phyloP scores from a whole-genome alignment of 2,113 vertebrate species.

The Dipodomys spectabilis region DNA sequence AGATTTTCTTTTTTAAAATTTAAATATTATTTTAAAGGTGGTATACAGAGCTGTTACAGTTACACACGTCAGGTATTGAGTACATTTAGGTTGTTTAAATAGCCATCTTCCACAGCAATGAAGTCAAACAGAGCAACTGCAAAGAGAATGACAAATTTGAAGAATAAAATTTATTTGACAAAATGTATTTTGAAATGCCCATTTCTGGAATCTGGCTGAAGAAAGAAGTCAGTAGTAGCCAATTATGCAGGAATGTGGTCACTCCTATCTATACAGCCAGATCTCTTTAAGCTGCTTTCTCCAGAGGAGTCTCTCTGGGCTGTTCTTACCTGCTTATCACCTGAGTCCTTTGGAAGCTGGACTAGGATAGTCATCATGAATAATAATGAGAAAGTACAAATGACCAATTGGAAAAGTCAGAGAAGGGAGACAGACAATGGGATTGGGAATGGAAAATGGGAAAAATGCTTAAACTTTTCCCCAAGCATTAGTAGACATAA shows the following conservation, averaged over 20 bases:
- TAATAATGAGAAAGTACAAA: not conserved
- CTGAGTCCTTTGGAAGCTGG: constrained; percentile 34
- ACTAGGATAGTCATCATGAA: not conserved
- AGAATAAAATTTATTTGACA: constrained; percentile 58
- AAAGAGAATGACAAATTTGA: constrained; percentile 41
- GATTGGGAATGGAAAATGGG: constrained; percentile 23
- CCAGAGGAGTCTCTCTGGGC: constrained; percentile 2
- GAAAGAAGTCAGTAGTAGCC: not conserved
- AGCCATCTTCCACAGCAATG: constrained; percentile 40
- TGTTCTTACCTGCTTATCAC: constrained; percentile 27
- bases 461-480: not conserved
- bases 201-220: constrained; percentile 46
- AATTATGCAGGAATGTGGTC: constrained; percentile 56
- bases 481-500: not conserved
- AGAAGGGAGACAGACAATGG: not conserved
- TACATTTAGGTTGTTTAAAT: constrained; percentile 33
- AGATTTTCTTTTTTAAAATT: not conserved
- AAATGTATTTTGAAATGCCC: constrained; percentile 44
- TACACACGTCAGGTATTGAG: too few relatives aligned
- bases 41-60: too few relatives aligned
- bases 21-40: too few relatives aligned
- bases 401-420: not conserved
- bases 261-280: not conserved
- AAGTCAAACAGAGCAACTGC: not conserved
- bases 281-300: constrained; percentile 15